Evolutionary conservation across 2,113 vertebrate species (phyloP), one percentile per base, ranked within the genome.

Genomic region (Sciurus niger): DNA sequence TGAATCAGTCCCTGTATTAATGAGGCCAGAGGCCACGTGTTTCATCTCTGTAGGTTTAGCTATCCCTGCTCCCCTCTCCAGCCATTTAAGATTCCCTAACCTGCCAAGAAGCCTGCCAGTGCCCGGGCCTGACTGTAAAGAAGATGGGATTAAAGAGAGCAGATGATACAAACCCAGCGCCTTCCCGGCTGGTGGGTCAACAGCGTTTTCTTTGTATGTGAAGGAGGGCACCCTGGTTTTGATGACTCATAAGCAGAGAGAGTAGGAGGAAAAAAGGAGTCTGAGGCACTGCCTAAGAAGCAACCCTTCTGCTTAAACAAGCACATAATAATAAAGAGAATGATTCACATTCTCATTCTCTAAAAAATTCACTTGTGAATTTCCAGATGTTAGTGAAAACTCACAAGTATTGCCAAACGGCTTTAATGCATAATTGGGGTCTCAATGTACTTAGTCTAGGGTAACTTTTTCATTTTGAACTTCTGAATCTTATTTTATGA

Each of bases 221-320:
- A 82, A 95, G 84, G 84, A 74, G 5, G 30, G 87, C 65, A 32
- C n/a, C 0, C 74, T 48, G 74, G 67, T 79, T 84, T 58, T 79
- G 55, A 72, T 96, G 96, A 97, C 93, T 98, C 96, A 97, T 10
- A 78, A 68, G 55, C 72, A 73, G 88, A 77, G 55, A 58, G 78
- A 87, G 96, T 51, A 73, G 89, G 96, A 95, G 94, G 86, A 72
- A 78, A 51, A 70, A 70, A 68, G 94, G 79, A 89, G 83, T 68
- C 78, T 72, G 89, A 92, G 76, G 51, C 82, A 73, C 0, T 76
- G 82, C 43, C 18, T 13, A 40, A 58, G 87, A 92, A 83, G 89
- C 87, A 40, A 53, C 43, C 16, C 60, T 84, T 93, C 93, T n/a
- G 84, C 67, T 94, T 94, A 63, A 93, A 76, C 60, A 37, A 83